Evolutionary conservation across 2,888 invertebrate species (phyloP).

Genomic region (Callimorpha dominula): DNA sequence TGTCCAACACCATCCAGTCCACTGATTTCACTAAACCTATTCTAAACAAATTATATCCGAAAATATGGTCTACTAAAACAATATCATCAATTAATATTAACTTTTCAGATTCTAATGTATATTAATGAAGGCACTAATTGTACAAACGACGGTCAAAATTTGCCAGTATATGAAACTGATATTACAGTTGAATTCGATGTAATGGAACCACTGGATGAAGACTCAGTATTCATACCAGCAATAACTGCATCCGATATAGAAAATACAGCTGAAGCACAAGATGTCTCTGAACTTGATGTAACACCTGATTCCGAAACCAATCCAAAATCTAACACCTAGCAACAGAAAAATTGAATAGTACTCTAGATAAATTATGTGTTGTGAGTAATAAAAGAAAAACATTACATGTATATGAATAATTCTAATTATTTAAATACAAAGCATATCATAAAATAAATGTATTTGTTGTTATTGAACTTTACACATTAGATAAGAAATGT

Average conservation of each 20-base stretch:
- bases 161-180: background rate
- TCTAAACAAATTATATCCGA: too few species aligned
- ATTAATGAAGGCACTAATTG: background rate
- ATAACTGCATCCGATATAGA: background rate
- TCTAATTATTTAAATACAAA: background rate
- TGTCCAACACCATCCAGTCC: too few species aligned
- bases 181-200: constrained; percentile 9
- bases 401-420: background rate
- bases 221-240: background rate
- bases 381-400: background rate
- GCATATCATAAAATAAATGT: constrained; percentile 1
- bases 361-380: background rate
- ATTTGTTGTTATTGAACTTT: constrained; percentile 17
- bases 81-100: background rate
- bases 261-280: background rate
- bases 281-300: background rate
- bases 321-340: background rate
- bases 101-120: constrained; percentile 5
- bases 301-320: background rate
- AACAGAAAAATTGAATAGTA: background rate
- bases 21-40: too few species aligned
- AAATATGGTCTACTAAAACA: background rate
- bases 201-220: background rate
- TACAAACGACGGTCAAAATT: background rate
- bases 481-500: constrained; percentile 10